phyloP scores from a whole-genome alignment of 2,113 vertebrate genomes.

The Rhabdomys dilectus region DNA sequence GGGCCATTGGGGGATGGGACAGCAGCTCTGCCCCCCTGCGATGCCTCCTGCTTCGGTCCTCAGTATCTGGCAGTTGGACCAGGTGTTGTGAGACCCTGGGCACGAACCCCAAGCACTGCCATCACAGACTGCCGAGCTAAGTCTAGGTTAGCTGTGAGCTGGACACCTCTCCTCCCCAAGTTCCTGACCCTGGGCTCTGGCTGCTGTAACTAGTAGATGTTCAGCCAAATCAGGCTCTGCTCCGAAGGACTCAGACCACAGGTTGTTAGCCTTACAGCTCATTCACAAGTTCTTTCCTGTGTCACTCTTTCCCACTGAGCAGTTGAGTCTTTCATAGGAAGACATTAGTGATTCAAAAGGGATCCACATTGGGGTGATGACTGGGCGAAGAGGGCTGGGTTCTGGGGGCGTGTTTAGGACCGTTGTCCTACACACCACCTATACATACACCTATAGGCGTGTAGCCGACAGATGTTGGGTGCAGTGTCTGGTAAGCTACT shows the following conservation, averaged over 20 bases:
- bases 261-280: fast-evolving
- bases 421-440: not conserved
- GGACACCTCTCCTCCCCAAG: fast-evolving
- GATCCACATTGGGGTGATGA: fast-evolving
- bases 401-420: not conserved
- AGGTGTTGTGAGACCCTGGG: not conserved
- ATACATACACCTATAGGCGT: not conserved
- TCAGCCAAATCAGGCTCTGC: not conserved
- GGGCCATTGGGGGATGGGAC: not conserved
- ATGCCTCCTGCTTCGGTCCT: not conserved
- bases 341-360: fast-evolving
- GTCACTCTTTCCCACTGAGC: fast-evolving
- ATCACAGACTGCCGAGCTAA: fast-evolving
- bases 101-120: fast-evolving
- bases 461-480: not conserved
- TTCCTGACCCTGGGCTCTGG: not conserved
- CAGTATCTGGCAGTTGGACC: not conserved
- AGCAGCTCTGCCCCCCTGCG: not conserved
- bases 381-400: not conserved
- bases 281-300: fast-evolving
- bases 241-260: not conserved
- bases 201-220: not conserved
- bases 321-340: fast-evolving
- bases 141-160: not conserved
- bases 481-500: not conserved